These are phyloP conservation scores for Zootoca vivipara DNA, from an alignment of 2,113 vertebrate genomes.

Conservation along the genomic window DNA sequence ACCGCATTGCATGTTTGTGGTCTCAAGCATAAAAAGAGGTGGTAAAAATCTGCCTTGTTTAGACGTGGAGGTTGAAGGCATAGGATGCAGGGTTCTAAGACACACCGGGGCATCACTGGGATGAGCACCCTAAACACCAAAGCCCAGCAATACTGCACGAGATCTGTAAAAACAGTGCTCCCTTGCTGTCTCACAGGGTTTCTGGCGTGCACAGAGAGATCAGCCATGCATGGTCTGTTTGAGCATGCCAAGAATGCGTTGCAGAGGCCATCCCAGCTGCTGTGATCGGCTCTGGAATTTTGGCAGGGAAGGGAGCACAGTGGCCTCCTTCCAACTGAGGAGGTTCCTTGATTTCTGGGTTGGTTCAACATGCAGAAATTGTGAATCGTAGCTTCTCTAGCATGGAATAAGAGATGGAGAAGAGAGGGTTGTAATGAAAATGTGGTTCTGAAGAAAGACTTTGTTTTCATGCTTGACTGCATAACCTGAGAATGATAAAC, in stretches of 20 bases:
- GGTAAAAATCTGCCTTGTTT: not conserved
- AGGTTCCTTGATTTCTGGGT: not conserved
- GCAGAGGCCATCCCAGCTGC: not conserved
- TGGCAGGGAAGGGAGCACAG: not conserved
- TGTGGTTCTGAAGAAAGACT: not conserved
- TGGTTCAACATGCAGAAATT: not conserved
- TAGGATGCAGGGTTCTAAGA: not conserved
- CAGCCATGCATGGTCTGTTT: not conserved
- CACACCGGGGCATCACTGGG: no score
- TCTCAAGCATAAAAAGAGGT: not conserved
- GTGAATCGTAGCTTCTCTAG: not conserved
- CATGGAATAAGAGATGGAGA: not conserved
- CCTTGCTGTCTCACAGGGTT: not conserved
- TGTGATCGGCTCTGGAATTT: not conserved
- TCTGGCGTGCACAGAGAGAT: not conserved
- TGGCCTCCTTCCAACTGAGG: not conserved
- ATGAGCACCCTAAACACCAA: not conserved
- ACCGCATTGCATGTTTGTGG: not conserved
- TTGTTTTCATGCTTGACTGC: not conserved
- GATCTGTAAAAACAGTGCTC: not conserved
- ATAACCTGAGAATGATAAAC: not conserved
- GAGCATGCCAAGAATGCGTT: not conserved
- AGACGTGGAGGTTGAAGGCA: no score
- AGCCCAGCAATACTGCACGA: not conserved
- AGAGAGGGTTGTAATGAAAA: not conserved